Evolutionary conservation across 2,113 vertebrate species (phyloP).

Genomic region (Seriola quinqueradiata): DNA sequence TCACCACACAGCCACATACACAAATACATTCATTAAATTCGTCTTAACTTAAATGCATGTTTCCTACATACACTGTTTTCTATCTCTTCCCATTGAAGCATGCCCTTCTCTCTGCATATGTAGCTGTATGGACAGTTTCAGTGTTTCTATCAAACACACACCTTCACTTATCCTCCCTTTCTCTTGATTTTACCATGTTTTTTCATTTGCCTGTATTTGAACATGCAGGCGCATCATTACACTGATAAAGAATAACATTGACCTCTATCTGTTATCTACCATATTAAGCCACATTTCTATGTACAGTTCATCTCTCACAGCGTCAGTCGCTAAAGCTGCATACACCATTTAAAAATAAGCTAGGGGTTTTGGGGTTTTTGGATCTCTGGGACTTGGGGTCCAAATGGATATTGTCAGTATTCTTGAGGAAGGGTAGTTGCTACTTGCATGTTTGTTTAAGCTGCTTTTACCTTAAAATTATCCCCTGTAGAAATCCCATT

Average conservation of each 20-base stretch:
- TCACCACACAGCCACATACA: neutral
- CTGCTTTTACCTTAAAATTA: conserved; percentile 50
- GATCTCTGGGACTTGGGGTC: conserved; percentile 9
- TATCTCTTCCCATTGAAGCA: conserved; percentile 6
- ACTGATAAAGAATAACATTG: neutral
- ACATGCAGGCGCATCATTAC: neutral
- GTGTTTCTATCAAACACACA: conserved; percentile 10
- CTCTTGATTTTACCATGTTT: conserved; percentile 2
- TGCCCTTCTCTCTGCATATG: neutral
- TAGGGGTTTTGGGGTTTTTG: conserved; percentile 29
- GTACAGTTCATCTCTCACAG: conserved; percentile 28
- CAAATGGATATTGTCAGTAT: conserved; percentile 10
- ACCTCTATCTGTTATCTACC: neutral
- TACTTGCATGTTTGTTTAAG: conserved; percentile 73
- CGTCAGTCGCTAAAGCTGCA: conserved; percentile 51
- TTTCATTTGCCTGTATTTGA: conserved; percentile 7
- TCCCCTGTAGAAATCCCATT: conserved; percentile 31
- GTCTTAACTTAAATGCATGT: conserved; percentile 10
- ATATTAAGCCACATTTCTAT: conserved; percentile 12
- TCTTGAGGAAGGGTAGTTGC: conserved; percentile 42
- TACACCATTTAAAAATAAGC: conserved; percentile 66
- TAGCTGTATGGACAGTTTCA: conserved; percentile 10
- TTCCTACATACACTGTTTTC: conserved; percentile 3
- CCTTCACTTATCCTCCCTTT: neutral
- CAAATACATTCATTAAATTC: neutral